These are phyloP conservation scores for Sycophila texana DNA, from an alignment of 2,888 invertebrate genomes.

Conservation along the genomic window DNA sequence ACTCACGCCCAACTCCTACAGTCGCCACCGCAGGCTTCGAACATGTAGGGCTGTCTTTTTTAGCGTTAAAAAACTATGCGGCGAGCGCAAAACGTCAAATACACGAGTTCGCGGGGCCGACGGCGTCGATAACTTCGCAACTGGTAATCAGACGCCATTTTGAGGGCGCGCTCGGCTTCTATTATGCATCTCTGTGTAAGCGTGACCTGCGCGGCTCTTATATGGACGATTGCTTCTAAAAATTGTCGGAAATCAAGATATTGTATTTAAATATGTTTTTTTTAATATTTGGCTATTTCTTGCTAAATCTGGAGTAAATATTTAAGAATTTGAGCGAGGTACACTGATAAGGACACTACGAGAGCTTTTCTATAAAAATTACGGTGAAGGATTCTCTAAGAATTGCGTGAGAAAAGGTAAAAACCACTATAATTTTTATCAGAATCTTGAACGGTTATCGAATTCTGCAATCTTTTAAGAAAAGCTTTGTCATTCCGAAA, in stretches of 20 bases:
- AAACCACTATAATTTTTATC: too few species aligned
- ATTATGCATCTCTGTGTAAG: not conserved
- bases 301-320: too few species aligned
- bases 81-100: conserved; percentile 39
- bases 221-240: not conserved
- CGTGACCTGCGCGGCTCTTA: not conserved
- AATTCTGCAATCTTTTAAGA: too few species aligned
- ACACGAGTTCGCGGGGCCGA: not conserved
- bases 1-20: not conserved
- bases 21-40: not conserved
- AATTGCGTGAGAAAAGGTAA: too few species aligned
- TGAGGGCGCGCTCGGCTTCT: conserved; percentile 23
- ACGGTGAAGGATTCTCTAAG: too few species aligned
- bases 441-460: too few species aligned
- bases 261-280: not conserved
- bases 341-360: too few species aligned
- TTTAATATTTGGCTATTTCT: too few species aligned
- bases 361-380: too few species aligned
- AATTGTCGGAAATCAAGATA: not conserved
- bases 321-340: too few species aligned
- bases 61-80: not conserved
- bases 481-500: too few species aligned
- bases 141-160: conserved; percentile 52
- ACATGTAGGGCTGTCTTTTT: not conserved
- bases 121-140: conserved; percentile 45